These are phyloP conservation scores for Endotricha flammealis DNA, from an alignment of 2,888 invertebrate genomes.

Conservation along the genomic window DNA sequence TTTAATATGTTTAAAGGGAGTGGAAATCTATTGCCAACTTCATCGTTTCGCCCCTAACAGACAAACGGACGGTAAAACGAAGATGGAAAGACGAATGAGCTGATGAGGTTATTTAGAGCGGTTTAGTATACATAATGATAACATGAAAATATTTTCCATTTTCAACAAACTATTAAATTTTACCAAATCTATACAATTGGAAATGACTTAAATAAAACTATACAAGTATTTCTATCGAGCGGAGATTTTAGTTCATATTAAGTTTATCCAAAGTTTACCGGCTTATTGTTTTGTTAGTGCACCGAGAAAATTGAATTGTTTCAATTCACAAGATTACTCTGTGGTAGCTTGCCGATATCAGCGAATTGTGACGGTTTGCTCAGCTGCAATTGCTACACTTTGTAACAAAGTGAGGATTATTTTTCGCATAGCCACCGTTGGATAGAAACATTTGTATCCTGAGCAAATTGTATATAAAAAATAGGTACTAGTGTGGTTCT, in stretches of 20 bases:
- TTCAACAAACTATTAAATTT: slow-evolving; percentile 1
- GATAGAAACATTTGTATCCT: neutral
- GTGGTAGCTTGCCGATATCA: slow-evolving; percentile 2
- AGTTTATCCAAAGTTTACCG: slow-evolving; percentile 30
- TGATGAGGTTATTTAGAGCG: no score
- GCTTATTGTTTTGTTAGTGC: slow-evolving; percentile 42
- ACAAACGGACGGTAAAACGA: no score
- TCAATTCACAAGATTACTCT: slow-evolving; percentile 8
- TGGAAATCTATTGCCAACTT: no score
- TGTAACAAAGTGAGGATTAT: slow-evolving; percentile 6
- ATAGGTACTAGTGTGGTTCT: slow-evolving; percentile 6
- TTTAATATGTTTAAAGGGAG: no score
- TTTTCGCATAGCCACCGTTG: no score
- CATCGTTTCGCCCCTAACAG: no score
- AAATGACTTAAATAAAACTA: no score
- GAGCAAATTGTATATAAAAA: slow-evolving; percentile 4
- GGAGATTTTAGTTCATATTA: slow-evolving; percentile 22
- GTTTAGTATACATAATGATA: no score
- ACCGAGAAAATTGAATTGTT: slow-evolving; percentile 9
- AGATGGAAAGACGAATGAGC: no score
- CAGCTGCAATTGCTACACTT: slow-evolving; percentile 1
- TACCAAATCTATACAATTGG: slow-evolving; percentile 1
- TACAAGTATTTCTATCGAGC: slow-evolving; percentile 10
- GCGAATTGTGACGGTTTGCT: slow-evolving; percentile 7
- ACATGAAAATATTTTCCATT: neutral